phyloP scores from a whole-genome alignment of 2,888 invertebrate genomes.

The Dicycla oo region DNA sequence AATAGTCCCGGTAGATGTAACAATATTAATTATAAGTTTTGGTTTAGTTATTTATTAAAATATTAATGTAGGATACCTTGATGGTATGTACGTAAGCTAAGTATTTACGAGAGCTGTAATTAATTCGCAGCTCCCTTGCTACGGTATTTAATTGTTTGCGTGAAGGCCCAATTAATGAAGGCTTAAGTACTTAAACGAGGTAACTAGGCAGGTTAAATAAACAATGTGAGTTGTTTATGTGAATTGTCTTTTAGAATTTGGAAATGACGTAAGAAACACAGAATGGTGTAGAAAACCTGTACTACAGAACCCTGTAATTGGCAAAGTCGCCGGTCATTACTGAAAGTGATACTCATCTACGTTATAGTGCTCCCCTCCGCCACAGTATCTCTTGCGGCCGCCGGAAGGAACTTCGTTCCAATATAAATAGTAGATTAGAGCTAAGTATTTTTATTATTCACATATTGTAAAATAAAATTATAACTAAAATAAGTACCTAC shows the following conservation, averaged over 20 bases:
- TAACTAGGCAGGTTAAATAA: background rate
- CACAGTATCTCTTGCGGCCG: no score
- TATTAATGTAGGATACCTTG: background rate
- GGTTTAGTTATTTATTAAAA: background rate
- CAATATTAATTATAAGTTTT: constrained; percentile 23
- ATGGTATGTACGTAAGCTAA: background rate
- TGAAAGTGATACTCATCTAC: no score
- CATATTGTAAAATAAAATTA: no score
- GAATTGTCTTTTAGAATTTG: background rate
- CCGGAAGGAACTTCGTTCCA: no score
- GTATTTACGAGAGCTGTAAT: constrained; percentile 1
- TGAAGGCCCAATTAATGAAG: background rate
- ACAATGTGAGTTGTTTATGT: background rate
- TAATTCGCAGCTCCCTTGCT: background rate
- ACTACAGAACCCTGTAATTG: no score
- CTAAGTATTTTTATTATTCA: no score
- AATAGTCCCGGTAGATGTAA: constrained; percentile 2
- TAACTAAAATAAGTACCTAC: no score
- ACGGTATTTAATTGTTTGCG: background rate
- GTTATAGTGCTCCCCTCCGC: no score
- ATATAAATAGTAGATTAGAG: no score
- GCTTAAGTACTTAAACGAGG: background rate
- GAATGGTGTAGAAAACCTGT: no score
- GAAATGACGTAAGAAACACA: background rate
- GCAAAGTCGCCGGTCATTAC: no score